These are phyloP conservation scores for Sphaerodactylus townsendi DNA, from an alignment of 2,113 vertebrate genomes.

Conservation along the genomic window DNA sequence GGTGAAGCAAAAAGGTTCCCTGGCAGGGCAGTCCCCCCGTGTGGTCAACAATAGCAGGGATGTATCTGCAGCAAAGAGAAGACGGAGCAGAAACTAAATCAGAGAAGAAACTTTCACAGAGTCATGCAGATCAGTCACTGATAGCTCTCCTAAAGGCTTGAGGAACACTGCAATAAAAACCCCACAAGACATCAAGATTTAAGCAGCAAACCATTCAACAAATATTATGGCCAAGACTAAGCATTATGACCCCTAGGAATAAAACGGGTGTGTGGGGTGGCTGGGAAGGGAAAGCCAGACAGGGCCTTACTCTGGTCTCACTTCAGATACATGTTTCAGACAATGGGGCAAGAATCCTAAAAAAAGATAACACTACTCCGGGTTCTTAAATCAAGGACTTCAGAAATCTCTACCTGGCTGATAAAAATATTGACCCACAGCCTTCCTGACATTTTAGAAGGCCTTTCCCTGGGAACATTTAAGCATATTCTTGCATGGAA, in stretches of 20 bases:
- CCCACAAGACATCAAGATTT: neutral
- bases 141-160: neutral
- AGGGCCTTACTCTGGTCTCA: no score
- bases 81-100: neutral
- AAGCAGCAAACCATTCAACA: neutral
- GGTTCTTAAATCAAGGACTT: no score
- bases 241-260: no score
- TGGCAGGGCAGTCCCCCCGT: slow-evolving; percentile 90
- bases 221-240: neutral
- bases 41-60: slow-evolving; percentile 97
- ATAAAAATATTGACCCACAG: neutral
- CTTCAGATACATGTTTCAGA: no score
- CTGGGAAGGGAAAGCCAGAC: no score
- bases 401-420: no score
- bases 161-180: neutral
- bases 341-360: no score
- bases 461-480: neutral
- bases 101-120: fast-evolving
- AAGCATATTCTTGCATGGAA: neutral
- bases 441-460: neutral
- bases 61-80: slow-evolving; percentile 80
- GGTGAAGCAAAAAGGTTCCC: slow-evolving; percentile 94
- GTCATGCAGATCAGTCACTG: neutral
- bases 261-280: no score
- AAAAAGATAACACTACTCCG: no score